Percentiles rank a stretch among this genome's conserved stretches.
These are phyloP conservation scores for Nothoprocta pentlandii DNA, from an alignment of 2,113 vertebrate genomes.

Conservation along the genomic window DNA sequence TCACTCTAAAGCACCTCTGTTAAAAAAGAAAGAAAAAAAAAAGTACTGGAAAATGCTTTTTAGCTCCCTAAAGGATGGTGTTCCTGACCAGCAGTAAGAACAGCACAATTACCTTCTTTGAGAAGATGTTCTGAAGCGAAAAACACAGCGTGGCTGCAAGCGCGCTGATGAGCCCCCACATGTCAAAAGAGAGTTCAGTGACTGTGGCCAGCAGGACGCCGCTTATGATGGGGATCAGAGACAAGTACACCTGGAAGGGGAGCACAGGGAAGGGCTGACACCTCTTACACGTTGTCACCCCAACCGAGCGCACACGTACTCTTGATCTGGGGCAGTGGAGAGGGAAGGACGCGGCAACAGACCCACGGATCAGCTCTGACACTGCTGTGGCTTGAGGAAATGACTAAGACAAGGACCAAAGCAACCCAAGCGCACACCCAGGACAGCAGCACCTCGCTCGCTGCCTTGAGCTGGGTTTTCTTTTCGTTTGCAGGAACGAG, in stretches of 20 bases:
- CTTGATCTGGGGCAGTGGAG: not conserved
- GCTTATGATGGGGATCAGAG: constrained; percentile 95
- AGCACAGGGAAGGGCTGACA: not conserved
- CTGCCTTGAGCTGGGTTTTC: rapidly evolving
- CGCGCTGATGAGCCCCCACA: constrained; percentile 94
- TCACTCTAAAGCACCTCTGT: not conserved
- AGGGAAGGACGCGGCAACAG: not conserved
- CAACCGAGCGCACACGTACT: rapidly evolving
- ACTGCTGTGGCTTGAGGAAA: rapidly evolving
- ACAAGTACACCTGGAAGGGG: constrained; percentile 88
- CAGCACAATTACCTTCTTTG: constrained; percentile 89
- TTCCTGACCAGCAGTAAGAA: rapidly evolving
- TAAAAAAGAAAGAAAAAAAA: rapidly evolving
- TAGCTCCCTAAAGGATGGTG: not conserved
- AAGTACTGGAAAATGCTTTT: rapidly evolving
- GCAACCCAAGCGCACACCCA: rapidly evolving
- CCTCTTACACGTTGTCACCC: not conserved
- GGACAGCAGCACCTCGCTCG: not conserved
- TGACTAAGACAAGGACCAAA: rapidly evolving
- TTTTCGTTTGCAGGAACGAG: not conserved
- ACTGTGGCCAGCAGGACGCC: constrained; percentile 94
- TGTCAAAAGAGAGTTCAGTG: constrained; percentile 94
- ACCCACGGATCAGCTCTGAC: not conserved
- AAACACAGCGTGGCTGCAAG: constrained; percentile 96
- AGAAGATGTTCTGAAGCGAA: constrained; percentile 99